phyloP scores from a whole-genome alignment of 2,888 invertebrate species.

The Eupithecia centaureata region DNA sequence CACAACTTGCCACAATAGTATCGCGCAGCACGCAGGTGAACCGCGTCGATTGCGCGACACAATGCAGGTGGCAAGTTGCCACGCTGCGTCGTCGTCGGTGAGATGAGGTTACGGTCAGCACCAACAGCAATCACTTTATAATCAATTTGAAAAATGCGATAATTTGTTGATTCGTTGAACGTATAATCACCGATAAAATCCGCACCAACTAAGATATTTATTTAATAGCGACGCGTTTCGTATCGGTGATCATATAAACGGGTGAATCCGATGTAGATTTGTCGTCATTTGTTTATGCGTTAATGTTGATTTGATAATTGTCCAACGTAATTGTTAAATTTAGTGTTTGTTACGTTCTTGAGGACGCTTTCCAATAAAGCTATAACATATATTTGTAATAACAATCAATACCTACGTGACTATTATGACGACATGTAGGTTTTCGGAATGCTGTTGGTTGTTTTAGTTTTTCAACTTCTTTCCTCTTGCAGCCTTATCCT shows the following conservation, averaged over 20 bases:
- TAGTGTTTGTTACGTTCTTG: constrained; percentile 2
- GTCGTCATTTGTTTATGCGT: constrained; percentile 8
- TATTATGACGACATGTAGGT: background rate
- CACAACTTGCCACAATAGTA: constrained; percentile 49
- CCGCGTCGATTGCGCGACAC: constrained; percentile 51
- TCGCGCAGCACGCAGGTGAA: constrained; percentile 65
- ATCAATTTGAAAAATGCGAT: background rate
- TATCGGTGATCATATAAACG: background rate
- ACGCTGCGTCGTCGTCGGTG: constrained; percentile 41
- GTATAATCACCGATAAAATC: background rate
- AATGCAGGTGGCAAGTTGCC: constrained; percentile 58
- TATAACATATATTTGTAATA: background rate
- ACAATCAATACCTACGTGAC: background rate
- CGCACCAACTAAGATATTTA: background rate
- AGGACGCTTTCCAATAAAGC: background rate
- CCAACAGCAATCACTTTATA: constrained; percentile 20
- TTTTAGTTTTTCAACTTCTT: background rate
- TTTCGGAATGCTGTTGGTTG: background rate
- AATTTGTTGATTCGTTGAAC: constrained; percentile 1
- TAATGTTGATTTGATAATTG: constrained; percentile 7
- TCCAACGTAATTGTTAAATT: constrained; percentile 11
- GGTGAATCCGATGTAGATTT: background rate
- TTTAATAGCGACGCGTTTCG: background rate
- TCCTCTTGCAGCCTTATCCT: background rate
- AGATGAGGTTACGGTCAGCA: constrained; percentile 59